Base-by-base conservation (phyloP, 2,888 invertebrate genomes). In the Nysson spinosus region DNA sequence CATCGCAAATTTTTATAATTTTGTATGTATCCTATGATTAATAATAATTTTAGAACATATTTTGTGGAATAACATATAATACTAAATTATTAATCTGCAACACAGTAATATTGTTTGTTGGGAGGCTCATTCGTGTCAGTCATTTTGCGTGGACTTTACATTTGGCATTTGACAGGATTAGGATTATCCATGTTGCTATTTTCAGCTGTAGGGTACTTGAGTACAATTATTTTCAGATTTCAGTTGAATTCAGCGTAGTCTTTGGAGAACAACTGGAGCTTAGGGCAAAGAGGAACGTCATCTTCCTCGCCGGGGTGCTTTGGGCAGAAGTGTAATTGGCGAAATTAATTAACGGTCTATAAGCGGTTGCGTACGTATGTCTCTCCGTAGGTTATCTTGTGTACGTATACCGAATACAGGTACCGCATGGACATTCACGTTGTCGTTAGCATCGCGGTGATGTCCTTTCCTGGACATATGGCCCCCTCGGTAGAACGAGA, bases 281-380 rank as follows among this genome's bases (percentile, higher is more conserved):
- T 4, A n/a, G 37, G 26, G 50, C 49, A 64, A 57, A 58, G 54
- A 9, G 35, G 24, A 26, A 17, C 49, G 39, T 28, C 39, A 35
- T 19, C 39, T 22, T 30, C 28, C 32, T 28, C 44, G 39, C 26
- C 55, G 20, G 58, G 49, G 34, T 42, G 64, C 52, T 58, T 64
- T 55, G 50, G 64, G 14, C 22, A 69, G 64, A 43, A 68, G 58
- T 76, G 70, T 79, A 79, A 79, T 72, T 77, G 78, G 70, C 67
- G 75, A 79, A 78, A 79, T 79, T 79, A 79, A 79, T 79, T 79
- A 79, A 79, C 71, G 69, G 71, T 70, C 72, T 64, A 70, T 75
- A 79, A 78, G 77, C 74, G 74, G 55, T 44, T 34, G 32, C 34
- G 17, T 26, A 14, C 34, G 46, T 22, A 26, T 32, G 40, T 46